Conservation (phyloP, 2,888 invertebrate species). For the Eutolmus rufibarbis region DNA sequence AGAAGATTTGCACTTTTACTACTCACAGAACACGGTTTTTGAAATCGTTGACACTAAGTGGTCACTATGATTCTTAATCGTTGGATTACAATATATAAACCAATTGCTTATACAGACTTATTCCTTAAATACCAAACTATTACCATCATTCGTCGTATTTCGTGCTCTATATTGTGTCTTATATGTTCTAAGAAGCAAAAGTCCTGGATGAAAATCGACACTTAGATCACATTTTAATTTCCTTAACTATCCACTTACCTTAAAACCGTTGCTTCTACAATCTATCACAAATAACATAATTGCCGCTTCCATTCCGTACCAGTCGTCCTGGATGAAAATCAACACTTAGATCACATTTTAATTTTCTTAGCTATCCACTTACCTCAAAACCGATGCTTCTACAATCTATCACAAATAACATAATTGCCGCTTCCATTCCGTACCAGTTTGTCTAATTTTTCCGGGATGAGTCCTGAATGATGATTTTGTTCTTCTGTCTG, state of each 20-base stretch:
- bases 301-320: neutral
- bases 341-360: neutral
- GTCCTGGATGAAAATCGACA: neutral
- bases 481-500: constrained; percentile 81
- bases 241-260: constrained; percentile 1
- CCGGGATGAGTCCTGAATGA: constrained; percentile 68
- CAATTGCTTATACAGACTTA: neutral
- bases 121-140: neutral
- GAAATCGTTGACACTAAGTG: neutral
- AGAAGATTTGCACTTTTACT: neutral
- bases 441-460: constrained; percentile 53
- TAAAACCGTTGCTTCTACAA: neutral
- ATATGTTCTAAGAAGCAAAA: neutral
- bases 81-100: neutral
- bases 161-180: neutral
- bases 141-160: neutral
- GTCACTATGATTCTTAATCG: neutral
- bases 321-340: neutral
- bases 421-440: neutral
- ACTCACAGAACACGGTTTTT: neutral
- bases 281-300: constrained; percentile 20
- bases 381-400: neutral
- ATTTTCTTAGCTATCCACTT: neutral
- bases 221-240: neutral
- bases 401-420: constrained; percentile 11